A percentile compares a stretch with the other conserved stretches of the same genome.
Conservation (phyloP, 2,797 vertebrate species). For the Leptodactylus fallax region DNA sequence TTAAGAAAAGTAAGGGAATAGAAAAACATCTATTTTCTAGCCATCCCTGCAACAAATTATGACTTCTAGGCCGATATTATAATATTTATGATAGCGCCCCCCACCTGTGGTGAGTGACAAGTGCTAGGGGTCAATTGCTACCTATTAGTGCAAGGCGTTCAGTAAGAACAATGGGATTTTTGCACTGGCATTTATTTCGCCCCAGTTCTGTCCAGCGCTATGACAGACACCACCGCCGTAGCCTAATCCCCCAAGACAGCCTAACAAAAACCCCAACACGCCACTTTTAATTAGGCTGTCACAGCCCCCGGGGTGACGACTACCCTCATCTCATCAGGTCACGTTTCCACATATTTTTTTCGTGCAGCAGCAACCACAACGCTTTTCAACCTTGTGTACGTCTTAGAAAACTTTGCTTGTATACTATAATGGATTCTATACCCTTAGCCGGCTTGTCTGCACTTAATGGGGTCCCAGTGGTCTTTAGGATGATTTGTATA, state of each 20-base stretch:
- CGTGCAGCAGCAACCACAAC: background rate
- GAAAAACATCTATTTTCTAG: too few species aligned
- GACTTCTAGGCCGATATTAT: background rate
- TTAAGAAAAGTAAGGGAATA: too few species aligned
- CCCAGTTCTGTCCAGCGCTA: background rate
- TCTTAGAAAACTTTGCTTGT: slow-evolving; percentile 37
- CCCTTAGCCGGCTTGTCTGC: background rate
- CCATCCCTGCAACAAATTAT: background rate
- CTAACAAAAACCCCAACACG: background rate
- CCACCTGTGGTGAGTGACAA: background rate
- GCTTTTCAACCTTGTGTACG: slow-evolving; percentile 44
- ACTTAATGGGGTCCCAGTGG: slow-evolving; percentile 54
- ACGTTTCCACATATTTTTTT: slow-evolving; percentile 10
- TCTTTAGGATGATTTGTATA: background rate
- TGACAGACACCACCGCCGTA: background rate
- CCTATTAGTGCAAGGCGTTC: background rate
- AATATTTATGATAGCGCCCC: background rate
- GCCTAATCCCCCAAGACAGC: slow-evolving; percentile 14
- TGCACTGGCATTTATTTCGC: background rate
- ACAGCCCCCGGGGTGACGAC: slow-evolving; percentile 4
- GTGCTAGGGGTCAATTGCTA: background rate
- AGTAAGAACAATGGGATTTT: background rate
- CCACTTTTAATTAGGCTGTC: slow-evolving; percentile 34
- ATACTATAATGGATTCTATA: slow-evolving; percentile 28
- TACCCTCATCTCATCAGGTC: slow-evolving; percentile 46